Conservation (phyloP, 92 coral and sea anemone genomes). For the Parazoanthus atlanticus region DNA sequence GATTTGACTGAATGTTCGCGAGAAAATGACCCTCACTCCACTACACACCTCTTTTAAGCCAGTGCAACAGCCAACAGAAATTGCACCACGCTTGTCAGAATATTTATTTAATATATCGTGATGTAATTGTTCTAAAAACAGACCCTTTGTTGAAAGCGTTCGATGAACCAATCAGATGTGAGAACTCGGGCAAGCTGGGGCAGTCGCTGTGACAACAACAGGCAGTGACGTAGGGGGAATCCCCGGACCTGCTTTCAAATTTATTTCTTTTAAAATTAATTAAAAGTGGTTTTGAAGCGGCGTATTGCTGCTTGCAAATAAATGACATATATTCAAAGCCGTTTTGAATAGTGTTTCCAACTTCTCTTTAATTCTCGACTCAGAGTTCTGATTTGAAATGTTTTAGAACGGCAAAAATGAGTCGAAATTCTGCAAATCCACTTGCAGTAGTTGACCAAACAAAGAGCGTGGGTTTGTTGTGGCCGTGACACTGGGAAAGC, state of each 20-base stretch:
- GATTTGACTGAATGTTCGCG: neutral
- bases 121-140: slow-evolving; percentile 59
- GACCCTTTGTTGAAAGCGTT: slow-evolving; percentile 16
- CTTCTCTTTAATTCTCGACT: neutral
- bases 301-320: too few relatives aligned
- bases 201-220: slow-evolving; percentile 49
- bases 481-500: too few relatives aligned
- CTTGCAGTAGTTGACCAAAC: neutral
- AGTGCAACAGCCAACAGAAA: slow-evolving; percentile 46
- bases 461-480: slow-evolving; percentile 24
- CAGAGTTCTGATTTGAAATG: neutral
- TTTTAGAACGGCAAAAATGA: neutral
- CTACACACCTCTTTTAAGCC: slow-evolving; percentile 19
- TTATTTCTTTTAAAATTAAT: neutral
- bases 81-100: slow-evolving; percentile 56
- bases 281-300: neutral
- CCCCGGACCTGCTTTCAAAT: slow-evolving; percentile 51
- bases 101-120: slow-evolving; percentile 47
- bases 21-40: neutral
- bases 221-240: slow-evolving; percentile 75
- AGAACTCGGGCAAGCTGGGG: slow-evolving; percentile 59
- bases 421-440: neutral
- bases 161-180: slow-evolving; percentile 47
- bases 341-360: neutral
- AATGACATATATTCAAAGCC: too few relatives aligned